phyloP scores from a whole-genome alignment of 2,113 vertebrate genomes.

The Anolis carolinensis region DNA sequence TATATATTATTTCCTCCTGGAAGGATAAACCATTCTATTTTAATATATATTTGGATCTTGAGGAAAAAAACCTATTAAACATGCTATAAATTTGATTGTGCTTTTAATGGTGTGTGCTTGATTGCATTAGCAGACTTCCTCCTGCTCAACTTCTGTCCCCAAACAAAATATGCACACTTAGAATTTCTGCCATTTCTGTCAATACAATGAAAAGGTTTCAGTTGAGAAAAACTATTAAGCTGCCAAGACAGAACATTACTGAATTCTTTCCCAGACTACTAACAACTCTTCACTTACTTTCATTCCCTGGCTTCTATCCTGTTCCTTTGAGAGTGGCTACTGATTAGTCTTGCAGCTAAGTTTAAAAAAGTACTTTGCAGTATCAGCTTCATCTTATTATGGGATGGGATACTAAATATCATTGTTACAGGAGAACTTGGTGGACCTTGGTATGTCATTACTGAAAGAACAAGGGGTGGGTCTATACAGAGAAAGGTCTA shows the following conservation, averaged over 20 bases:
- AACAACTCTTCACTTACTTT: conserved; percentile 25
- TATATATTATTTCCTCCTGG: conserved; percentile 31
- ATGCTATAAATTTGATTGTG: conserved; percentile 28
- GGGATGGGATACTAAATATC: neutral
- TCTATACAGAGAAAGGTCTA: neutral
- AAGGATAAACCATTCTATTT: conserved; percentile 51
- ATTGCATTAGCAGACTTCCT: conserved; percentile 52
- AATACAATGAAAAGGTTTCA: conserved; percentile 38
- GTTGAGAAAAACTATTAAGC: conserved; percentile 19
- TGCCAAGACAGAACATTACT: conserved; percentile 23
- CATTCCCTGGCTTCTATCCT: neutral
- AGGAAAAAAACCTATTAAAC: conserved; percentile 35
- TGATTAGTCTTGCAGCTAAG: conserved; percentile 3
- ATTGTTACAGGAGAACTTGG: neutral
- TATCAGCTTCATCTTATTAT: neutral
- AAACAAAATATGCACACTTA: conserved; percentile 23
- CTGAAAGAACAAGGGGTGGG: neutral
- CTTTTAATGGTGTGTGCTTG: conserved; percentile 27
- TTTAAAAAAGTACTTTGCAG: conserved; percentile 18
- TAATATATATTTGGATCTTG: conserved; percentile 36
- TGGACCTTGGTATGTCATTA: neutral
- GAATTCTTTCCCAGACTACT: conserved; percentile 11
- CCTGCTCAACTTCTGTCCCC: conserved; percentile 13
- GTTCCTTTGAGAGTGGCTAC: neutral
- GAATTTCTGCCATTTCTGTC: conserved; percentile 32